Base-by-base conservation (phyloP, 2,113 vertebrate genomes). In the Pteropus alecto region DNA sequence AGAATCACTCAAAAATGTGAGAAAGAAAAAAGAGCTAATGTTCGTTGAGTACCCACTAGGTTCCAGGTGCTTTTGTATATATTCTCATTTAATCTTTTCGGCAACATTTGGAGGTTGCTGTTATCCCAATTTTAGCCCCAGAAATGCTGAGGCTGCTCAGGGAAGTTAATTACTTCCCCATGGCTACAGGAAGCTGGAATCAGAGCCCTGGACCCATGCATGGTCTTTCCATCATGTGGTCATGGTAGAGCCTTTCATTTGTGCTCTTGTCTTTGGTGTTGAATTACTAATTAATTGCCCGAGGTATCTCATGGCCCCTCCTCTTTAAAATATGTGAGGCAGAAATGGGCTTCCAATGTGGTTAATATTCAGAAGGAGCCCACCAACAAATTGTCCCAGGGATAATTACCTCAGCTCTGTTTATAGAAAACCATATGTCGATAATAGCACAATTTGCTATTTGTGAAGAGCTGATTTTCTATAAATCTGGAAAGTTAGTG, bases 371-470 rank as follows among this genome's bases (percentile, higher is more conserved):
- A 95, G 95, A 97, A 98, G 95, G 51, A 98, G 94, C 96, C 93
- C 95, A 97, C 97, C 90, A 35, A 94, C 88, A 96, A 97, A 98
- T 97, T 95, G 97, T 98, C 97, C 93, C 93, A 92, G 78, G 87
- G 97, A 98, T 98, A 98, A 98, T 98, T 98, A 98, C 97, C 97
- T 98, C 97, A 93, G 93, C 79, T 98, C 95, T 97, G 98, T 98
- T 98, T 96, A 98, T 98, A 96, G 97, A 98, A 98, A 98, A 93
- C 98, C 98, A 97, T 98, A 97, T 98, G 98, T 98, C 70, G 93
- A 93, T 98, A 98, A 98, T 96, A 96, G 97, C 97, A 96, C 97
- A 97, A 98, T 97, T 98, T 97, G 95, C 97, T 98, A 84, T 97
- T 98, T 95, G 96, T 88, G 97, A 97, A 97, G 95, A 92, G 94